A percentile compares a stretch with the other conserved stretches of the same genome.
These are phyloP conservation scores for Metalampra italica DNA, from an alignment of 2,888 invertebrate genomes.

Conservation along the genomic window DNA sequence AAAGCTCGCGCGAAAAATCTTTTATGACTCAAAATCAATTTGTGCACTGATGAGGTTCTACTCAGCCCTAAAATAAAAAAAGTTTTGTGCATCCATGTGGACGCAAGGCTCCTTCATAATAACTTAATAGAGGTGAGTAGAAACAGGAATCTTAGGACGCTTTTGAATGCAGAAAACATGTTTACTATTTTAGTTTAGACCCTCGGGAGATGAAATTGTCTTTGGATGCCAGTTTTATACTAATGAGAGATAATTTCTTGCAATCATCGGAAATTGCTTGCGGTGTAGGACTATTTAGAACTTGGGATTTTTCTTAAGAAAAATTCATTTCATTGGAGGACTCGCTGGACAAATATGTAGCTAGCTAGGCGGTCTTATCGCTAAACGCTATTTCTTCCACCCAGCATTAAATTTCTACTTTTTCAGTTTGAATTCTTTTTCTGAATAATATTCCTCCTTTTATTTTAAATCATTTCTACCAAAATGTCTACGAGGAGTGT, in stretches of 20 bases:
- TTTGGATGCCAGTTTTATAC: constrained; percentile 1
- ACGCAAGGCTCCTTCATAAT: constrained; percentile 32
- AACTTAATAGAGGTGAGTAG: constrained; percentile 49
- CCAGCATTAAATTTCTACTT: no score
- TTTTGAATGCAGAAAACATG: constrained; percentile 34
- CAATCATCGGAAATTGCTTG: background rate
- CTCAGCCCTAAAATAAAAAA: constrained; percentile 28
- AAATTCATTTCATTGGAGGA: no score
- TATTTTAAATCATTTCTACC: no score
- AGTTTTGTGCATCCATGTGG: constrained; percentile 37
- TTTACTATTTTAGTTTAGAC: constrained; percentile 37
- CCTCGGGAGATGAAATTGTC: constrained; percentile 19
- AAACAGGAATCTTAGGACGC: constrained; percentile 42
- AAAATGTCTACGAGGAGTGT: no score
- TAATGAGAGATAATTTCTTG: background rate
- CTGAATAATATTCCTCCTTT: no score
- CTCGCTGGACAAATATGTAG: no score
- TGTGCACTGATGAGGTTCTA: constrained; percentile 32
- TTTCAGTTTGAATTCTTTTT: no score
- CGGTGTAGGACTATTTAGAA: background rate
- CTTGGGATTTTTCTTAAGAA: background rate
- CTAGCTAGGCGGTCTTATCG: no score
- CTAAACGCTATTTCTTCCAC: no score
- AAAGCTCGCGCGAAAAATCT: constrained; percentile 40
- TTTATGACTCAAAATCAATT: constrained; percentile 30